These are phyloP conservation scores for Arothron firmamentum DNA, from an alignment of 2,113 vertebrate genomes.

Conservation along the genomic window DNA sequence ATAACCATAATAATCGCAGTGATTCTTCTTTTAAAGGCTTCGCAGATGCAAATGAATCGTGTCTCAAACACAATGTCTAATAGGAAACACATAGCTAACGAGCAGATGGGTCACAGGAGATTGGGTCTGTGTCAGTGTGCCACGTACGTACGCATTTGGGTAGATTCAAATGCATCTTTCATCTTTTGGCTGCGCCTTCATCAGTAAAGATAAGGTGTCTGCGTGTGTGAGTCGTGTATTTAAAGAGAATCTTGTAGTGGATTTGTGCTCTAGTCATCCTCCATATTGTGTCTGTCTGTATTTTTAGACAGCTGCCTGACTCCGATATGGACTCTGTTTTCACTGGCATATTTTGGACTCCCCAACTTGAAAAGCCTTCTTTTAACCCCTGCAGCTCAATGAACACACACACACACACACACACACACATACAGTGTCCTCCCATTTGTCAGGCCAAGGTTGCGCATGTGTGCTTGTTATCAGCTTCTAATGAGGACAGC, in stretches of 20 bases:
- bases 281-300: constrained; percentile 72
- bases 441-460: constrained; percentile 69
- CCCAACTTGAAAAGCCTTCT: constrained; percentile 69
- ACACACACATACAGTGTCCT: constrained; percentile 28
- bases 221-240: neutral
- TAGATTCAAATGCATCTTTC: too few relatives aligned
- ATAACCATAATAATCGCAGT: too few relatives aligned
- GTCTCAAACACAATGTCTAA: too few relatives aligned
- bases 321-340: constrained; percentile 67
- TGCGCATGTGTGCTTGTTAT: constrained; percentile 51
- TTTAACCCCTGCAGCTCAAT: constrained; percentile 58
- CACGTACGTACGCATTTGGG: too few relatives aligned
- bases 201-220: neutral
- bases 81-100: too few relatives aligned
- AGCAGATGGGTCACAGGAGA: too few relatives aligned
- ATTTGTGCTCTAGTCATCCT: constrained; percentile 57
- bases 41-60: too few relatives aligned
- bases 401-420: constrained; percentile 29
- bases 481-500: constrained; percentile 73
- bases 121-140: too few relatives aligned
- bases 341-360: constrained; percentile 70
- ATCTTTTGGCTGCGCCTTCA: neutral
- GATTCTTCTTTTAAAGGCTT: too few relatives aligned
- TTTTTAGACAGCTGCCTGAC: constrained; percentile 71
- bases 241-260: constrained; percentile 29